These are phyloP conservation scores for Adoxophyes honmai DNA, from an alignment of 1,140 invertebrate species.

Conservation along the genomic window DNA sequence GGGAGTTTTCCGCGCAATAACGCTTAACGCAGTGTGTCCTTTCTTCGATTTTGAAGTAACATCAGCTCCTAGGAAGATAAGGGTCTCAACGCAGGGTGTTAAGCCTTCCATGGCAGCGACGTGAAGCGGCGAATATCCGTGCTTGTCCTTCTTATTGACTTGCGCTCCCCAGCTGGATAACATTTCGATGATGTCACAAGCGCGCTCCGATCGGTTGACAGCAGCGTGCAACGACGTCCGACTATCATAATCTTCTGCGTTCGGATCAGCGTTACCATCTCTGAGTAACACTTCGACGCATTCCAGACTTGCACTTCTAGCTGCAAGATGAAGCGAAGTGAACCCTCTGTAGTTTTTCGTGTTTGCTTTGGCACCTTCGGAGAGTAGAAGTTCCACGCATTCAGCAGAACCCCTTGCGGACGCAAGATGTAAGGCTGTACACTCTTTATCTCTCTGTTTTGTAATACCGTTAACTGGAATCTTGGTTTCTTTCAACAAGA, in stretches of 20 bases:
- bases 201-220: conserved; percentile 74
- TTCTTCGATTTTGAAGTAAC: conserved; percentile 80
- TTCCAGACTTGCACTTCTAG: conserved; percentile 77
- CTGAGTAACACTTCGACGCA: conserved; percentile 77
- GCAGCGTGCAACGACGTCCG: conserved; percentile 80
- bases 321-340: conserved; percentile 79
- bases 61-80: conserved; percentile 82
- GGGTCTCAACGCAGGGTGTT: conserved; percentile 79
- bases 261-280: conserved; percentile 76
- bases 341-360: conserved; percentile 78
- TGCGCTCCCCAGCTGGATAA: conserved; percentile 76
- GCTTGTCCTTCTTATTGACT: conserved; percentile 80
- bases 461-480: conserved; percentile 62
- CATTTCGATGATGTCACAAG: conserved; percentile 77
- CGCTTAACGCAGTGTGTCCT: conserved; percentile 79
- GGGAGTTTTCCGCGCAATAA: conserved; percentile 79
- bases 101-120: conserved; percentile 81
- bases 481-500: conserved; percentile 75
- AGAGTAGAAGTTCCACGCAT: conserved; percentile 79
- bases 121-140: conserved; percentile 84
- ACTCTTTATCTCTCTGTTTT: conserved; percentile 76
- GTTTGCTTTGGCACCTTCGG: conserved; percentile 78
- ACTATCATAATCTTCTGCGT: conserved; percentile 77
- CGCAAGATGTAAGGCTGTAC: conserved; percentile 82
- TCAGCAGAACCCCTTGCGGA: conserved; percentile 81